These are phyloP conservation scores for Theonella swinhoei DNA, from an alignment of 37 sponge, comb jelly and placozoan species.

Conservation along the genomic window DNA sequence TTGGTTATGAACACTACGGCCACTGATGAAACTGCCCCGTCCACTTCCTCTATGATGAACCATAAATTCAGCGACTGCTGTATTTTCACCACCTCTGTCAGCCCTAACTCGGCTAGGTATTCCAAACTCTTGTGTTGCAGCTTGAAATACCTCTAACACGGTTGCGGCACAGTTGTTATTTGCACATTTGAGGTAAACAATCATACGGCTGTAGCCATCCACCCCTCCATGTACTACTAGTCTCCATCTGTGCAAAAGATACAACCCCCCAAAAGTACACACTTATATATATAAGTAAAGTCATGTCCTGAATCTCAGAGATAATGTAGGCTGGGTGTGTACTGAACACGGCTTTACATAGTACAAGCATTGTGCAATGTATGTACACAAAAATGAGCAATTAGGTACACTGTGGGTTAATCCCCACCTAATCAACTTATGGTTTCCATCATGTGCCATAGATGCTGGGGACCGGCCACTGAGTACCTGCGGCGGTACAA, in stretches of 20 bases:
- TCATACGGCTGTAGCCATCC: conserved; percentile 13
- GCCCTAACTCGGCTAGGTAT: background rate
- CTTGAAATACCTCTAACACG: background rate
- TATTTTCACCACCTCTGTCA: conserved; percentile 19
- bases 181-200: background rate
- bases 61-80: background rate
- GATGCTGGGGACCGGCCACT: background rate
- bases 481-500: conserved; percentile 5
- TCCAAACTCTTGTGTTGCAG: background rate
- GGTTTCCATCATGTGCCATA: background rate
- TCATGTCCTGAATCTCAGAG: too few relatives aligned
- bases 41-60: conserved; percentile 8
- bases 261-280: too few relatives aligned
- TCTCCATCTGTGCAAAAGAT: conserved; percentile 9
- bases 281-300: too few relatives aligned
- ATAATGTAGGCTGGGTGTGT: too few relatives aligned
- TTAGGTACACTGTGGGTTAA: background rate
- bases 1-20: conserved; percentile 62
- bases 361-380: too few relatives aligned
- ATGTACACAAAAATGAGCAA: too few relatives aligned
- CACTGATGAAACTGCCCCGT: conserved; percentile 16
- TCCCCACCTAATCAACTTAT: background rate
- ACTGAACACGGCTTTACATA: too few relatives aligned
- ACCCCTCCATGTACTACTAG: conserved; percentile 2
- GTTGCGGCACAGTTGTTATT: background rate